phyloP scores from a whole-genome alignment of 2,888 invertebrate genomes.

The Eupithecia vulgata region DNA sequence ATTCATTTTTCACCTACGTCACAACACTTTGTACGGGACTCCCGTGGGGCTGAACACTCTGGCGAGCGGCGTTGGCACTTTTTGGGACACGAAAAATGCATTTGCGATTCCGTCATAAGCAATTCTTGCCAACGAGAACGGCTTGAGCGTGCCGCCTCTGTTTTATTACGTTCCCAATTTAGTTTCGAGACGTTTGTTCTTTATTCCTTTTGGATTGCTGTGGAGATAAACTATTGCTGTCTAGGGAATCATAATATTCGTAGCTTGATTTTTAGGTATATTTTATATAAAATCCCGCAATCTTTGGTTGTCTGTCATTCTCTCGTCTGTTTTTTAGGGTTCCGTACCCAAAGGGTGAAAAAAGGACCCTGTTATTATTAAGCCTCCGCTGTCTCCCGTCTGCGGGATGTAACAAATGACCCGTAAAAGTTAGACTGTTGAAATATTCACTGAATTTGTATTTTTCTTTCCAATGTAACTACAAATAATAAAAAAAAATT shows the following conservation, averaged over 20 bases:
- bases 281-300: not conserved
- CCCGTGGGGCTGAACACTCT: slow-evolving; percentile 59
- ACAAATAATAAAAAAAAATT: too few relatives aligned
- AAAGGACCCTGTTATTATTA: too few relatives aligned
- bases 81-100: slow-evolving; percentile 81
- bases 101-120: slow-evolving; percentile 78
- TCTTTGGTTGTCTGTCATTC: not conserved
- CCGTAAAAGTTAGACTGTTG: too few relatives aligned
- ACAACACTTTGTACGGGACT: slow-evolving; percentile 54
- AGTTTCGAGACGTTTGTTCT: slow-evolving; percentile 24
- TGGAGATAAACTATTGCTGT: not conserved
- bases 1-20: slow-evolving; percentile 46
- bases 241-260: not conserved
- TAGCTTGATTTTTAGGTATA: not conserved
- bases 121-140: slow-evolving; percentile 62
- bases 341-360: too few relatives aligned
- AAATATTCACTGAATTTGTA: too few relatives aligned
- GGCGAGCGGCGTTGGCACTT: slow-evolving; percentile 54
- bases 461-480: too few relatives aligned
- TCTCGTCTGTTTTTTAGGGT: not conserved
- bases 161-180: slow-evolving; percentile 36
- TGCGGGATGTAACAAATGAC: too few relatives aligned
- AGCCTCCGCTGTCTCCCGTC: too few relatives aligned
- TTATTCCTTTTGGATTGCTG: slow-evolving; percentile 18
- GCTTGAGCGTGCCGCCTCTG: slow-evolving; percentile 37